Evolutionary conservation across 2,113 vertebrate species (phyloP).

Genomic region (Polypterus senegalus): DNA sequence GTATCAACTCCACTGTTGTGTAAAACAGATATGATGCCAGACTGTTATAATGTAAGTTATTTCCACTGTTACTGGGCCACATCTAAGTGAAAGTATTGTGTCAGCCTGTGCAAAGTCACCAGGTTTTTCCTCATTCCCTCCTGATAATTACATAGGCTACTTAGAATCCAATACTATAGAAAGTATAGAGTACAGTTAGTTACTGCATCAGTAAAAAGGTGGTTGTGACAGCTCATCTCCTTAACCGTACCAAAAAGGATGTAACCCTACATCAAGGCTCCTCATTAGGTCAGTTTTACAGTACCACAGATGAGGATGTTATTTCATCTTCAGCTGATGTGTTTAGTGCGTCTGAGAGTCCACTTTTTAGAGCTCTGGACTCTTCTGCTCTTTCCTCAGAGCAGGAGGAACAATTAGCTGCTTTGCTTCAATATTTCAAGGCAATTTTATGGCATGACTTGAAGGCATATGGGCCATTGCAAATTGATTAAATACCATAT

Average conservation of each 20-base stretch:
- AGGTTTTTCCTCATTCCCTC: no score
- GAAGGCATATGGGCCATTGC: background rate
- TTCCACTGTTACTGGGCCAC: conserved; percentile 1
- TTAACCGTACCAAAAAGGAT: no score
- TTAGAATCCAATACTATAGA: background rate
- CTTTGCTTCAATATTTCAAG: background rate
- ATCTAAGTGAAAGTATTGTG: conserved; percentile 8
- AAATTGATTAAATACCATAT: conserved; percentile 1
- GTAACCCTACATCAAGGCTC: no score
- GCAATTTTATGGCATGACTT: background rate
- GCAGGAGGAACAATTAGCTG: no score
- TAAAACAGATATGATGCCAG: background rate
- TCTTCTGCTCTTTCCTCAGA: background rate
- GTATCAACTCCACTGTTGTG: background rate
- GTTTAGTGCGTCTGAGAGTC: background rate
- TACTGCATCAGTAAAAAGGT: background rate
- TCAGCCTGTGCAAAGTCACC: background rate
- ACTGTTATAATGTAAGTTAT: conserved; percentile 2
- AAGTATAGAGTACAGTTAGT: background rate
- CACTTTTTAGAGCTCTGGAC: background rate
- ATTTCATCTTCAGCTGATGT: background rate
- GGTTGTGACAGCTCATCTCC: background rate
- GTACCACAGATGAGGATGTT: background rate
- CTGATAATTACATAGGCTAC: background rate
- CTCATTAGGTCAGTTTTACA: background rate